Percentiles rank a stretch among this genome's conserved stretches.
phyloP scores from a whole-genome alignment of 2,113 vertebrate species.

The Eulemur rufifrons region DNA sequence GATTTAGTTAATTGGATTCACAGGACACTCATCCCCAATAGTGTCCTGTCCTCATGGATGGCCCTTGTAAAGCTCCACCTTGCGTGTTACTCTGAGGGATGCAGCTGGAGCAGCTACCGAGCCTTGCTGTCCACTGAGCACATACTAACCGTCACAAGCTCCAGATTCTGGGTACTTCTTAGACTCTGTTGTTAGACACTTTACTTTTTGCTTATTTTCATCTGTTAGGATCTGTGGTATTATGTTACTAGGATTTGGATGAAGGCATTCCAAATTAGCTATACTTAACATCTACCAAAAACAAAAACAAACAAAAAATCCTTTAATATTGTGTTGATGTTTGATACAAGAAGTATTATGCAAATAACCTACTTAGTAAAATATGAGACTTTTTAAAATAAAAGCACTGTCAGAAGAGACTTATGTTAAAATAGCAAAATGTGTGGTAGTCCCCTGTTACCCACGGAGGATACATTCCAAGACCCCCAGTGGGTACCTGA shows the following conservation, averaged over 20 bases:
- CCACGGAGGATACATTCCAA: not conserved
- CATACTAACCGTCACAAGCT: not conserved
- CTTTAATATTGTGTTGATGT: not conserved
- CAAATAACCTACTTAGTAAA: not conserved
- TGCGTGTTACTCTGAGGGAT: not conserved
- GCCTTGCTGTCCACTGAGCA: not conserved
- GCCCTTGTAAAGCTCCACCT: not conserved
- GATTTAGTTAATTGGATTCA: not conserved
- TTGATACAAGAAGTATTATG: not conserved
- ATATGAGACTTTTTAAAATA: not conserved
- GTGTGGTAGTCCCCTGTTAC: not conserved
- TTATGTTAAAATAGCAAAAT: not conserved
- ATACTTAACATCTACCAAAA: not conserved
- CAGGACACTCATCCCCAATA: rapidly evolving
- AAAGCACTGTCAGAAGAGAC: not conserved
- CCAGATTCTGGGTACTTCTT: not conserved
- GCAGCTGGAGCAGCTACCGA: not conserved
- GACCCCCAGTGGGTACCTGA: not conserved
- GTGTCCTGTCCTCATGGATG: not conserved
- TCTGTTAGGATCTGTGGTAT: not conserved
- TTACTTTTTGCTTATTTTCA: not conserved
- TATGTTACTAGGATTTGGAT: not conserved
- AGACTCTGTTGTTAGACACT: not conserved
- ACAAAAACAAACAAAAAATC: not conserved
- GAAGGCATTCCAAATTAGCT: not conserved